Percentiles rank a stretch among this genome's conserved stretches.
These are phyloP conservation scores for Verasper variegatus DNA, from an alignment of 2,113 vertebrate genomes.

Conservation along the genomic window DNA sequence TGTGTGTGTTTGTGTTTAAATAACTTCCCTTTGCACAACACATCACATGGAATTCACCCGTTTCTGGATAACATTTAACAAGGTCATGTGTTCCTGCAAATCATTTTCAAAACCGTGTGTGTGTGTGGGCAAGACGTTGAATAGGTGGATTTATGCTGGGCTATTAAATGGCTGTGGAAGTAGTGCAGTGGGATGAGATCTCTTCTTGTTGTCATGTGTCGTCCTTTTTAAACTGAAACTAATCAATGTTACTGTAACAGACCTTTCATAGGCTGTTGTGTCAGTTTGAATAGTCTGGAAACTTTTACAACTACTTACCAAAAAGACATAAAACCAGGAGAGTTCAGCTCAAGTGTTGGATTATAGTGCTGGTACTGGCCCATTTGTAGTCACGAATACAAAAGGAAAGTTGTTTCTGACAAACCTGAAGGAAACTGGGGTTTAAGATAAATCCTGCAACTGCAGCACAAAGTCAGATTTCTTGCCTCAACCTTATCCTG, in stretches of 20 bases:
- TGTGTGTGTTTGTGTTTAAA: too few relatives aligned
- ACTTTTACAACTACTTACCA: too few relatives aligned
- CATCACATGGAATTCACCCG: slow-evolving; percentile 4
- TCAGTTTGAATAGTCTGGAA: too few relatives aligned
- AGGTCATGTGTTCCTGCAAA: neutral
- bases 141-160: too few relatives aligned
- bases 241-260: too few relatives aligned
- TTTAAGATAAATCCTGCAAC: neutral
- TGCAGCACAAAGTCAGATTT: neutral
- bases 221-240: too few relatives aligned
- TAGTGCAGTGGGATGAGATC: neutral
- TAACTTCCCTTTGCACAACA: neutral
- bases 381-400: too few relatives aligned
- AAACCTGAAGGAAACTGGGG: neutral
- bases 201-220: neutral
- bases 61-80: slow-evolving; percentile 30
- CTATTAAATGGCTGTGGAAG: neutral
- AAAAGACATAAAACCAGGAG: too few relatives aligned
- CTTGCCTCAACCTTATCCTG: neutral
- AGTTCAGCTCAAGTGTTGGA: too few relatives aligned
- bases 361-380: neutral
- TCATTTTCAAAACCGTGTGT: neutral
- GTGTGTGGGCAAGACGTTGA: too few relatives aligned
- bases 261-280: too few relatives aligned
- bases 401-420: neutral